Conservation (phyloP, 2,113 vertebrate genomes). For the Mugil cephalus region DNA sequence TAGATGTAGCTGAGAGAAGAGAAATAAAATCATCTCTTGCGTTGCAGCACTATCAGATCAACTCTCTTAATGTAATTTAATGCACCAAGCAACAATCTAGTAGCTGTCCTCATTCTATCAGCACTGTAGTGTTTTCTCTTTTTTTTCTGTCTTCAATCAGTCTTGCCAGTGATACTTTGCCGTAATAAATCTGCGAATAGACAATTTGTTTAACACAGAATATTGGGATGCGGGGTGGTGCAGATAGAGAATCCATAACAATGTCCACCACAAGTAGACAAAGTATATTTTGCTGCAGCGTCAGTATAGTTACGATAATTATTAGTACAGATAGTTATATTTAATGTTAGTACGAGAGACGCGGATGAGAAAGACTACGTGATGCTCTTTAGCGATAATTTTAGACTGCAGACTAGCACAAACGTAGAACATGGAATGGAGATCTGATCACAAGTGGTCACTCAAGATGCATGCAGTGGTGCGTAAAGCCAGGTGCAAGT, state of each 20-base stretch:
- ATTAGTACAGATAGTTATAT: background rate
- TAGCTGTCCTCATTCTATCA: conserved; percentile 45
- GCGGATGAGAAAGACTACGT: too few relatives aligned
- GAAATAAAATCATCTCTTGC: conserved; percentile 10
- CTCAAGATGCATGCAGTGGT: too few relatives aligned
- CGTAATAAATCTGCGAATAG: conserved; percentile 18
- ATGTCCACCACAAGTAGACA: background rate
- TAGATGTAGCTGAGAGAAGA: conserved; percentile 39
- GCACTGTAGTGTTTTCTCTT: background rate
- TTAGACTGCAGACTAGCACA: too few relatives aligned
- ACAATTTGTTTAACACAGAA: background rate
- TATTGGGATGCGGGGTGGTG: background rate
- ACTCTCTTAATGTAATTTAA: conserved; percentile 31
- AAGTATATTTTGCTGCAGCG: too few relatives aligned
- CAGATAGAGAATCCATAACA: background rate
- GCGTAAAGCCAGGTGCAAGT: too few relatives aligned
- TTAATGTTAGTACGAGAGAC: too few relatives aligned
- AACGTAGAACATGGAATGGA: too few relatives aligned
- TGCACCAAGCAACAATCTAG: background rate
- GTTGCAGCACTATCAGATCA: conserved; percentile 45
- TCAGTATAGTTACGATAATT: too few relatives aligned
- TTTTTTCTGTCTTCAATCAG: conserved; percentile 41
- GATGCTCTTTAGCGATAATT: too few relatives aligned
- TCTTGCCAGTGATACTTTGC: conserved; percentile 8
- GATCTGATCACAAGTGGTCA: too few relatives aligned